Base-by-base conservation (phyloP, 1,140 invertebrate genomes). In the Sitophilus oryzae region DNA sequence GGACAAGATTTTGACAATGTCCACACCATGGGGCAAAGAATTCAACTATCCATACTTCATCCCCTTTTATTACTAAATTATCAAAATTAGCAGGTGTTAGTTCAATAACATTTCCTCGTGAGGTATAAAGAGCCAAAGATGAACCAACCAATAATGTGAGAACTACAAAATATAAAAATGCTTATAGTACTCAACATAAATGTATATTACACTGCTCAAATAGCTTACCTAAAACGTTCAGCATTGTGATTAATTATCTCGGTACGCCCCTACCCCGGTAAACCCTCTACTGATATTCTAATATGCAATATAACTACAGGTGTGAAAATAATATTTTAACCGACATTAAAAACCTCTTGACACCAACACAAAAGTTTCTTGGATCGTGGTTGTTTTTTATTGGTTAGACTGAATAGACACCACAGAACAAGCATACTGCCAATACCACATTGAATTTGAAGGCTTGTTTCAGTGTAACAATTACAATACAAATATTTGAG, bases 21-120 rank as follows among this genome's bases (percentile, higher is more conserved):
- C 87, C 87, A 73, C 89, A 94, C 93, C 93, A 96, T 1, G 92
- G 92, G 0, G 93, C 93, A 75, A 81, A 96, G 72, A 95, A 96
- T 69, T 94, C 91, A n/a, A 96, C 87, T 41, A 96, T 75, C 92
- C 92, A 96, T 38, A 96, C 73, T 64, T 86, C 81, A 75, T 95
- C 88, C 60, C 88, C 83, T 59, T 91, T 81, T 45, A 86, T 76
- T 6, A 98, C 95, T 65, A 86, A 74, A 60, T 76, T 82, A 58
- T 98, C 84, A 72, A 99, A 99, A 77, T 96, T 98, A 19, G 76
- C 76, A 4, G 87, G 81, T n/a, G 86, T 96, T 18, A 99, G 76
- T 61, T 96, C 88, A 6, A 98, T 77, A 4, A 99, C 94, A 71
- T 89, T 89, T 53, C 89, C 89, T 19, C 77, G 79, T 1, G 85